phyloP scores from a whole-genome alignment of 2,888 invertebrate species.

The Sesia apiformis region DNA sequence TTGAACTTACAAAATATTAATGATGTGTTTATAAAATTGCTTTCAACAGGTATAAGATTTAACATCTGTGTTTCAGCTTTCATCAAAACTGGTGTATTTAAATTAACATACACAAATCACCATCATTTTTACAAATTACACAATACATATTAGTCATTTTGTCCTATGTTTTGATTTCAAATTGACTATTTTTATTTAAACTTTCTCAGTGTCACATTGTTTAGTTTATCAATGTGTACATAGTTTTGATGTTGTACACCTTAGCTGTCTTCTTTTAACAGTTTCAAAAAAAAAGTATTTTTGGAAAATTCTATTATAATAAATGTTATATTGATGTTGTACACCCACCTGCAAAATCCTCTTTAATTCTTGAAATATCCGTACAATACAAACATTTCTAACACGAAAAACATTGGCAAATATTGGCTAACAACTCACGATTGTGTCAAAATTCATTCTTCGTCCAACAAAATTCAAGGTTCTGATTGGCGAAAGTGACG shows the following conservation, averaged over 20 bases:
- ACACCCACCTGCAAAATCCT: no score
- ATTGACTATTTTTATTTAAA: neutral
- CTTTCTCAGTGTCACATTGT: no score
- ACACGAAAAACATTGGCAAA: no score
- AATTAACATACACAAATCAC: neutral
- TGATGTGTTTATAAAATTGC: neutral
- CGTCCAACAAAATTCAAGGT: no score
- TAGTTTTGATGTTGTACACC: conserved; percentile 9
- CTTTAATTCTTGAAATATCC: no score
- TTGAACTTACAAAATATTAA: no score
- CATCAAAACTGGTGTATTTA: neutral
- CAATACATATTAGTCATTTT: neutral
- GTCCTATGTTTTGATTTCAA: neutral
- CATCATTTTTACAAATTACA: neutral
- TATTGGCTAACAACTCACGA: no score
- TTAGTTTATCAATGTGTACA: neutral
- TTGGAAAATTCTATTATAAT: no score
- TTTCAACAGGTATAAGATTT: neutral
- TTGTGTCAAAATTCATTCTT: no score
- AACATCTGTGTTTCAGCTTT: neutral
- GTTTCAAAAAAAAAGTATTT: neutral
- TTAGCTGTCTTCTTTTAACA: neutral
- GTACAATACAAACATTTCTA: no score
- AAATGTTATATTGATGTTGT: no score
- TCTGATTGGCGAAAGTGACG: no score